Conservation (phyloP, 1,140 invertebrate genomes). For the Drosophila ambigua region DNA sequence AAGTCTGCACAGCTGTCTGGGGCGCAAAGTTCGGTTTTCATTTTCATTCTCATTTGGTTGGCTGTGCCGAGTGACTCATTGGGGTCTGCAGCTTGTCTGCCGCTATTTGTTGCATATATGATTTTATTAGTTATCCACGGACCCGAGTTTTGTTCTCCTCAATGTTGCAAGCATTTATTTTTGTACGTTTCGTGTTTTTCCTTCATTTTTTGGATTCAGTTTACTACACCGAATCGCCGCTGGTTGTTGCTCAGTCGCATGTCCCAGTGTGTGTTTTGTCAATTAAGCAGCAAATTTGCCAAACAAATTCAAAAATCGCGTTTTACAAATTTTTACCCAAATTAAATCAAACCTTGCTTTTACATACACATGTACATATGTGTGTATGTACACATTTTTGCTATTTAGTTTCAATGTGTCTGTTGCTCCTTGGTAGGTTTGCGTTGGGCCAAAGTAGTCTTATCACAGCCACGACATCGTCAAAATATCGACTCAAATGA, state of each 20-base stretch:
- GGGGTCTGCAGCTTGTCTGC: conserved; percentile 71
- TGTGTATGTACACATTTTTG: not conserved
- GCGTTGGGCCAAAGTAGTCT: conserved; percentile 21
- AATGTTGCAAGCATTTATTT: conserved; percentile 31
- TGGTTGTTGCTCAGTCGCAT: conserved; percentile 63
- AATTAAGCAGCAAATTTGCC: conserved; percentile 80
- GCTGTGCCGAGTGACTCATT: conserved; percentile 63
- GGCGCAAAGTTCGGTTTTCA: conserved; percentile 55
- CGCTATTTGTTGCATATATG: conserved; percentile 79
- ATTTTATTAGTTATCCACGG: conserved; percentile 74
- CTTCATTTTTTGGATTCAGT: not conserved
- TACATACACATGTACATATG: conserved; percentile 8
- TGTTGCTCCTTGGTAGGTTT: conserved; percentile 20
- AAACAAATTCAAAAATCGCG: conserved; percentile 79
- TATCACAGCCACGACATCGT: conserved; percentile 74
- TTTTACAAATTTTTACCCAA: conserved; percentile 69
- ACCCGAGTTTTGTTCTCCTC: conserved; percentile 47
- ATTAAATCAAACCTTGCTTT: conserved; percentile 51
- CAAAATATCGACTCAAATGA: conserved; percentile 74
- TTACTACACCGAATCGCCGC: conserved; percentile 62
- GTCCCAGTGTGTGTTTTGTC: conserved; percentile 72
- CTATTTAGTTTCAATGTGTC: not conserved
- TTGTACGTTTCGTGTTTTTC: conserved; percentile 10
- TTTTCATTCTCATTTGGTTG: conserved; percentile 27
- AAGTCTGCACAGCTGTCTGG: conserved; percentile 77